phyloP scores from a whole-genome alignment of 2,888 invertebrate species.

The Lasiommata megera region DNA sequence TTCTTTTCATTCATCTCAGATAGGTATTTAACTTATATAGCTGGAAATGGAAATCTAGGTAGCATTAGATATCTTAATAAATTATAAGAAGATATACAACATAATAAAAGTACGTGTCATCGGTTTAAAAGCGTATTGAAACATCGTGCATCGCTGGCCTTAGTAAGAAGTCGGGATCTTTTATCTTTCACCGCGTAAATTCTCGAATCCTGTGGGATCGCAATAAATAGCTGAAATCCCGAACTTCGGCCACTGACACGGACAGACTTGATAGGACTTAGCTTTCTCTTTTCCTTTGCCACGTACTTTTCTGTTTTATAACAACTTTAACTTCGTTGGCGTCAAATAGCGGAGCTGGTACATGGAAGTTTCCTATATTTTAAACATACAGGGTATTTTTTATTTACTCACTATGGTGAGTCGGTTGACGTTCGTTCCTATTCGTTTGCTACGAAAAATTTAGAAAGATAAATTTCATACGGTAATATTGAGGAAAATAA shows the following conservation, averaged over 20 bases:
- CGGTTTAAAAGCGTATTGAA: constrained; percentile 1
- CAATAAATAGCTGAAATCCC: constrained; percentile 78
- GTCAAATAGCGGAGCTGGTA: background rate
- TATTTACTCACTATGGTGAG: no score
- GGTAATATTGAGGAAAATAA: no score
- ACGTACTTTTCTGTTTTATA: constrained; percentile 40
- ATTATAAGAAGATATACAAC: background rate
- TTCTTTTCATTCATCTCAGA: no score
- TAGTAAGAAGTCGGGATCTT: constrained; percentile 37
- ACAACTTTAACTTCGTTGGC: constrained; percentile 33
- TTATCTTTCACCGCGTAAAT: constrained; percentile 73
- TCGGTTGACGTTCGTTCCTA: no score
- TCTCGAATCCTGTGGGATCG: constrained; percentile 66
- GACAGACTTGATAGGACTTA: constrained; percentile 66
- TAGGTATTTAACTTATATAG: no score
- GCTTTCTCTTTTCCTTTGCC: constrained; percentile 41
- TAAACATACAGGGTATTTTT: background rate
- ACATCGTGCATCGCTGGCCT: constrained; percentile 12
- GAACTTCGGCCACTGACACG: constrained; percentile 68
- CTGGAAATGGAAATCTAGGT: no score
- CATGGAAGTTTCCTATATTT: background rate
- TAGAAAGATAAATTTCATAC: no score
- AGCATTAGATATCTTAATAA: no score
- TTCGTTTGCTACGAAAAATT: no score
- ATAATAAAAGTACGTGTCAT: background rate